Conservation (phyloP, 2,113 vertebrate genomes). For the Ptilonorhynchus violaceus region DNA sequence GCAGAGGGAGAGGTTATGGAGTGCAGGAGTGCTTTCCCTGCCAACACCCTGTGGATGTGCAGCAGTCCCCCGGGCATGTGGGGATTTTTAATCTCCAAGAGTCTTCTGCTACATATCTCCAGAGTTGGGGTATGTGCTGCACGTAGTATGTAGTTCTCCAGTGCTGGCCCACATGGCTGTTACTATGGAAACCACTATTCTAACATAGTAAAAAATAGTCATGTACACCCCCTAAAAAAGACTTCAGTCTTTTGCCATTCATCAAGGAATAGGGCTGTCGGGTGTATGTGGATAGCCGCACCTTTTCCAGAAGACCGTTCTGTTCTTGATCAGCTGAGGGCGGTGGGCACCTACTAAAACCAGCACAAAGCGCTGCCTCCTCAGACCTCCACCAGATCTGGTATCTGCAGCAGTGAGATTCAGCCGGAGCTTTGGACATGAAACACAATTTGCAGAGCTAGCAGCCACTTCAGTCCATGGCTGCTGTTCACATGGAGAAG, state of each 20-base stretch:
- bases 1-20: background rate
- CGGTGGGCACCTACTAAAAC: background rate
- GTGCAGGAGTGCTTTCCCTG: background rate
- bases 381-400: background rate
- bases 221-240: background rate
- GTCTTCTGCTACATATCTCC: background rate
- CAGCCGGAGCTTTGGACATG: background rate
- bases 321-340: background rate
- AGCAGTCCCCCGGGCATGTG: accelerated
- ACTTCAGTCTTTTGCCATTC: background rate
- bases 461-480: background rate
- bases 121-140: constrained; percentile 47
- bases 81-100: background rate
- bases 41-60: background rate
- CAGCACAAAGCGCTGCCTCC: background rate
- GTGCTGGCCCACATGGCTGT: constrained; percentile 15
- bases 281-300: background rate
- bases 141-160: too few species aligned
- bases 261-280: background rate
- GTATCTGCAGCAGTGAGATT: background rate
- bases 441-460: background rate
- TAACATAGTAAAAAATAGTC: constrained; percentile 48
- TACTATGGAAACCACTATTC: constrained; percentile 58
- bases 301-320: background rate
- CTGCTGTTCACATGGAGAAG: background rate